Percentiles rank a stretch among this genome's conserved stretches.
These are phyloP conservation scores for Octopus bimaculoides DNA, from an alignment of 1,140 invertebrate genomes.

Conservation along the genomic window DNA sequence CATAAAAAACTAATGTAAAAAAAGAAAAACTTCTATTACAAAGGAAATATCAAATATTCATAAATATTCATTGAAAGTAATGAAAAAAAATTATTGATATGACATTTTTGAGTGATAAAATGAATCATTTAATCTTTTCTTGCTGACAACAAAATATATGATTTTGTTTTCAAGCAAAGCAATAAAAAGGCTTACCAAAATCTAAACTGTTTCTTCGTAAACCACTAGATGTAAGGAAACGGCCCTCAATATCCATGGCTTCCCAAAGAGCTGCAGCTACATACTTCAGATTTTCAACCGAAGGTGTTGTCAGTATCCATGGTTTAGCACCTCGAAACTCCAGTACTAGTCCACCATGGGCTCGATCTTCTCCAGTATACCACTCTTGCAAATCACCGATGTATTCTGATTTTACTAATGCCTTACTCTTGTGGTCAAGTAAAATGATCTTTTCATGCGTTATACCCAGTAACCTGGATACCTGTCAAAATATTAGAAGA, in stretches of 20 bases:
- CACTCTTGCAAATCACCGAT: slow-evolving; percentile 69
- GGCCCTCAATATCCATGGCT: slow-evolving; percentile 58
- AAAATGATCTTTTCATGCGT: slow-evolving; percentile 65
- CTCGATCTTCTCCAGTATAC: slow-evolving; percentile 66
- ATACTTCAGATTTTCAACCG: slow-evolving; percentile 58
- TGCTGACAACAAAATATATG: too few relatives aligned
- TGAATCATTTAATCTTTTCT: too few relatives aligned
- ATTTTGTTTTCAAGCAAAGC: too few relatives aligned
- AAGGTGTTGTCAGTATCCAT: slow-evolving; percentile 57
- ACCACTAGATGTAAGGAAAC: slow-evolving; percentile 48
- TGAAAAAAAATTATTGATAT: too few relatives aligned
- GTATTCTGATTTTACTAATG: slow-evolving; percentile 64
- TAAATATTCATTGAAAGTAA: too few relatives aligned
- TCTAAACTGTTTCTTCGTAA: slow-evolving; percentile 49
- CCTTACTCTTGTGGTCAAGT: slow-evolving; percentile 67
- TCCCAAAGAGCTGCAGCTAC: slow-evolving; percentile 63
- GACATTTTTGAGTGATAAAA: too few relatives aligned
- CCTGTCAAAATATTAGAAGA: slow-evolving; percentile 50
- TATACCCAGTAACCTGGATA: slow-evolving; percentile 66
- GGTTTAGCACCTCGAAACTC: slow-evolving; percentile 67
- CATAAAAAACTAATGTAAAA: too few relatives aligned
- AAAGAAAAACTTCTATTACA: too few relatives aligned
- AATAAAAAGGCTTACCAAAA: slow-evolving; percentile 38
- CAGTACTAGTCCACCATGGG: slow-evolving; percentile 66
- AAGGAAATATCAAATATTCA: too few relatives aligned